Conservation (phyloP, 2,797 vertebrate species). For the Pempheris klunzingeri region DNA sequence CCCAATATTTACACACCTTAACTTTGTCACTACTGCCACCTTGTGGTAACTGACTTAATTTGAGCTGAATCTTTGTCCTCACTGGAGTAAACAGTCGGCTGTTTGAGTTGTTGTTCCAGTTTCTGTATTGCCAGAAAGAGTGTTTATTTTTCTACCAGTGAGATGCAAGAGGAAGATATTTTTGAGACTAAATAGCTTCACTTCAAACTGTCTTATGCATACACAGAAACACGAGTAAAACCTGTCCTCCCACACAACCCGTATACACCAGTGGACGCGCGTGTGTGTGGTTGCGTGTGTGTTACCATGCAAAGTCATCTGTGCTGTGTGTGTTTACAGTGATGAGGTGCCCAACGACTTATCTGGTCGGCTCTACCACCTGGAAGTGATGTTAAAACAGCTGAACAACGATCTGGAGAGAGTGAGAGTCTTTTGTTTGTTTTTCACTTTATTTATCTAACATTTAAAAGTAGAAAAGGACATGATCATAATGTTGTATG, state of each 20-base stretch:
- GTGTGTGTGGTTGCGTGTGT: neutral
- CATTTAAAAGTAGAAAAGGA: neutral
- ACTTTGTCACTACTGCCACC: constrained; percentile 52
- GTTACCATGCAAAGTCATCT: neutral
- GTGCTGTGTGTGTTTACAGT: constrained; percentile 77
- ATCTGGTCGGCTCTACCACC: constrained; percentile 90
- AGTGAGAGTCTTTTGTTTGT: constrained; percentile 72
- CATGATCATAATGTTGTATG: neutral
- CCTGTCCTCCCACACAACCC: neutral
- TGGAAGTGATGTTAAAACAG: constrained; percentile 94
- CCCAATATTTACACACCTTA: neutral
- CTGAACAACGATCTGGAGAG: constrained; percentile 93
- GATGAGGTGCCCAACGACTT: constrained; percentile 87
- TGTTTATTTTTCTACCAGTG: neutral
- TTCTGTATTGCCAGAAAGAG: neutral
- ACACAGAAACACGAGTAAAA: constrained; percentile 10
- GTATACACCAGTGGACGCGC: no score
- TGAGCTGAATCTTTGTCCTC: neutral
- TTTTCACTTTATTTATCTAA: neutral
- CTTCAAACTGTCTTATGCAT: neutral
- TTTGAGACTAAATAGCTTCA: neutral
- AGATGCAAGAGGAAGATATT: neutral
- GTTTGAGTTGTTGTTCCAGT: constrained; percentile 14
- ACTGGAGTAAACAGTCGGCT: neutral
- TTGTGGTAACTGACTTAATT: constrained; percentile 36